Percentiles rank a stretch among this genome's conserved stretches.
Evolutionary conservation across 2,797 vertebrate species (phyloP).

Genomic region (Sebastes nivosus): DNA sequence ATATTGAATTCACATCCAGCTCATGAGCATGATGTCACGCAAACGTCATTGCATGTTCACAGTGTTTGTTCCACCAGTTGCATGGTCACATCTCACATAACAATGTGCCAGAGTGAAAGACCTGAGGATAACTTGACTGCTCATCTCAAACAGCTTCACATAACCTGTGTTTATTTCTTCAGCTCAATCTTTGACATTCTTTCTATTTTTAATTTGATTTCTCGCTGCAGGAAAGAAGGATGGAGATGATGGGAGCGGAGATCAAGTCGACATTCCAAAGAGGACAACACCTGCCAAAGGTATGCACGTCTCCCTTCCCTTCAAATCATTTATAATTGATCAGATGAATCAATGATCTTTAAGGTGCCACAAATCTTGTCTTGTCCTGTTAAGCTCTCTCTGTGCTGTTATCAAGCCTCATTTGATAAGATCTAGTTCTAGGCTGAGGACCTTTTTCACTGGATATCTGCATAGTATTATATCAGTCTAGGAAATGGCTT

Average conservation of each 20-base stretch:
- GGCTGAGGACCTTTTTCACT: neutral
- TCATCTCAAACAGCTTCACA: slow-evolving; percentile 4
- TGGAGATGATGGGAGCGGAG: slow-evolving; percentile 85
- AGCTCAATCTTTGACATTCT: neutral
- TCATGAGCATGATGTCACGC: slow-evolving; percentile 51
- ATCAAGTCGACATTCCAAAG: slow-evolving; percentile 95
- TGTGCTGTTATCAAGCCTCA: neutral
- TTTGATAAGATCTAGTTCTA: neutral
- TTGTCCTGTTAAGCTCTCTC: neutral
- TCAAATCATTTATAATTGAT: neutral
- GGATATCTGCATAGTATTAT: neutral
- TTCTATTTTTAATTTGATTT: neutral
- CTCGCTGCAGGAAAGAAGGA: slow-evolving; percentile 88
- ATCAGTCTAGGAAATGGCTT: neutral
- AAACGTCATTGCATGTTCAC: slow-evolving; percentile 61
- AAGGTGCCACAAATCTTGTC: neutral
- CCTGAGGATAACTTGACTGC: slow-evolving; percentile 4
- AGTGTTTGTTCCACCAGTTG: slow-evolving; percentile 43
- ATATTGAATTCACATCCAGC: neutral
- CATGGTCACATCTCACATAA: slow-evolving; percentile 43
- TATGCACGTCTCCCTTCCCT: slow-evolving; percentile 38
- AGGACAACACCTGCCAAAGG: slow-evolving; percentile 93
- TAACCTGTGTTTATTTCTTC: neutral
- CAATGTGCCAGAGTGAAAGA: neutral
- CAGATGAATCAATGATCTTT: neutral